Evolutionary conservation across 2,113 vertebrate genomes (phyloP), one percentile per base, ranked within the genome.

Genomic region (Python bivittatus): DNA sequence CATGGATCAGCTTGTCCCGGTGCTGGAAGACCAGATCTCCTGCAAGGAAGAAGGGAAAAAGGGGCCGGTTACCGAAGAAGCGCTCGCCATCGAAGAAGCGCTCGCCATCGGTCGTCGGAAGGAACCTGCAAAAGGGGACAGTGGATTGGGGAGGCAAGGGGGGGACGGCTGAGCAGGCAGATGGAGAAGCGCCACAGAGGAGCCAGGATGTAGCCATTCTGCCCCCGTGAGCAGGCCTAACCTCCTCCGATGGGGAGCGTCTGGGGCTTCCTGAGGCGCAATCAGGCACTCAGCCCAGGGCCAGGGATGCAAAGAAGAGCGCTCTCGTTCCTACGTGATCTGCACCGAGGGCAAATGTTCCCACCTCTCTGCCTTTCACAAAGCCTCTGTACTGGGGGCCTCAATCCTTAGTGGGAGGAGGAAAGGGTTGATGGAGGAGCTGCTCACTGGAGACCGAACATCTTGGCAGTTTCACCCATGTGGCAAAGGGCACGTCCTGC

Each of bases 11-110:
- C 2, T 97, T 97, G 42, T 97, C 98, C 90, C 98, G 98, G 27
- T 99, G 97, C 94, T 97, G 97, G n/a, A 98, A 97, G 11, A 98
- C 97, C 97, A 99, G 96, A 53, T 99, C 98, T 79, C 99, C 99
- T 99, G 95, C 1, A 42, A 87, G 54, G 84, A 10, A 8, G 15
- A 86, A 88, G 53, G 84, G 92, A 9, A 0, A 56, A 3, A 92
- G 57, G 6, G 56, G 38, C 42, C 22, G 0, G 27, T n/a, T 22
- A 58, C 1, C 4, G 22, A 17, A 86, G 33, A 6, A n/a, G 27
- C 9, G 1, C 89, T 38, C 22, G 4, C 27, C 8, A 17, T 38
- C 3, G 27, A 17, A 86, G 33, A 6, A n/a, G 27, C 9, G 1
- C 89, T 38, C 22, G 4, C 27, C 8, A 17, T 38, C 3, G 27